Conservation (phyloP, 2,113 vertebrate species). For the Serilophus lunatus region DNA sequence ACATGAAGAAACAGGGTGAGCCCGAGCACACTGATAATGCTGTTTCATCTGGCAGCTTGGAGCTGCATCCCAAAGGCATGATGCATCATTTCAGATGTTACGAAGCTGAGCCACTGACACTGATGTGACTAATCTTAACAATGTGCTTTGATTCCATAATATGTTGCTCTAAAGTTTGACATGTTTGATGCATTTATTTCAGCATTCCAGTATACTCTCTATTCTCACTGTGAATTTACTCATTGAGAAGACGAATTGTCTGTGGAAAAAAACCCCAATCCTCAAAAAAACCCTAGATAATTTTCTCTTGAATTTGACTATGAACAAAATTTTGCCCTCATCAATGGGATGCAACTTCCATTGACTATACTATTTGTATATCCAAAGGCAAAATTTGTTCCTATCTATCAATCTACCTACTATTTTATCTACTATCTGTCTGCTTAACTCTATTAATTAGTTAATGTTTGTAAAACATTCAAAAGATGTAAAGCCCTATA, state of each 20-base stretch:
- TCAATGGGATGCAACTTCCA: neutral
- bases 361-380: constrained; percentile 37
- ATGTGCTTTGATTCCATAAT: constrained; percentile 7
- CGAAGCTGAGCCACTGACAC: constrained; percentile 23
- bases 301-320: neutral
- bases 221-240: neutral
- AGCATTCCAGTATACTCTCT: neutral
- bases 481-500: constrained; percentile 67
- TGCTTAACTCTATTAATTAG: constrained; percentile 71
- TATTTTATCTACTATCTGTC: constrained; percentile 66
- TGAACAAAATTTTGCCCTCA: constrained; percentile 30
- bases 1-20: neutral
- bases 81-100: neutral
- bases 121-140: neutral
- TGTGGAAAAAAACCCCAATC: neutral
- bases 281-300: neutral
- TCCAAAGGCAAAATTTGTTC: constrained; percentile 61
- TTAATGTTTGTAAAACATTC: constrained; percentile 71
- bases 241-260: neutral
- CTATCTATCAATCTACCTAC: constrained; percentile 64
- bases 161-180: neutral
- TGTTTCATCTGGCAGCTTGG: neutral
- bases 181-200: neutral
- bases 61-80: neutral
- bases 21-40: neutral